Evolutionary conservation across 2,797 vertebrate genomes (phyloP).

Genomic region (Sarcoramphus papa): DNA sequence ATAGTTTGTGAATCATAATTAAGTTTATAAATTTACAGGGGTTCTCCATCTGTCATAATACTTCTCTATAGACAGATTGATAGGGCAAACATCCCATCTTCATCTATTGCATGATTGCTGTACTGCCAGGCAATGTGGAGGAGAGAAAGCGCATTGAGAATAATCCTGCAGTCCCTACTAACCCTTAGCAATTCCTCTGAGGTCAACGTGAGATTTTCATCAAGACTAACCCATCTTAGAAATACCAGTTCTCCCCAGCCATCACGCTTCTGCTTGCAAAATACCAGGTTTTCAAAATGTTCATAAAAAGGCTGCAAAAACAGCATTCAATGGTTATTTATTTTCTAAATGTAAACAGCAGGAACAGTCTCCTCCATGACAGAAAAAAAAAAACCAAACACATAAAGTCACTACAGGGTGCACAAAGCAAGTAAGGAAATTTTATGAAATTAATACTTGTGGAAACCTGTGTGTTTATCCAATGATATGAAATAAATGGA

Average conservation of each 20-base stretch:
- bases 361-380: not conserved
- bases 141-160: not conserved
- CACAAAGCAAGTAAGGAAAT: not conserved
- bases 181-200: not conserved
- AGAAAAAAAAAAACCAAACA: not conserved
- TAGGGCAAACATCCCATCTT: not conserved
- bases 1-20: slow-evolving; percentile 2
- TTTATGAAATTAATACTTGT: slow-evolving; percentile 1
- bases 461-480: not conserved
- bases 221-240: not conserved
- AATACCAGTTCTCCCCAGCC: not conserved
- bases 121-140: not conserved
- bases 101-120: not conserved
- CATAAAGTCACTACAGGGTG: not conserved
- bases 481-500: slow-evolving; percentile 47
- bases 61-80: not conserved
- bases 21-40: not conserved
- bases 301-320: not conserved
- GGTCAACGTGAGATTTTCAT: not conserved
- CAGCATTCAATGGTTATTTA: not conserved
- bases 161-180: not conserved
- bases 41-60: not conserved
- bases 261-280: not conserved
- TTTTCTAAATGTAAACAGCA: not conserved
- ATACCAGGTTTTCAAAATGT: not conserved